These are phyloP conservation scores for Dicyrtomina minuta DNA, from an alignment of 2,888 invertebrate genomes.

Conservation along the genomic window DNA sequence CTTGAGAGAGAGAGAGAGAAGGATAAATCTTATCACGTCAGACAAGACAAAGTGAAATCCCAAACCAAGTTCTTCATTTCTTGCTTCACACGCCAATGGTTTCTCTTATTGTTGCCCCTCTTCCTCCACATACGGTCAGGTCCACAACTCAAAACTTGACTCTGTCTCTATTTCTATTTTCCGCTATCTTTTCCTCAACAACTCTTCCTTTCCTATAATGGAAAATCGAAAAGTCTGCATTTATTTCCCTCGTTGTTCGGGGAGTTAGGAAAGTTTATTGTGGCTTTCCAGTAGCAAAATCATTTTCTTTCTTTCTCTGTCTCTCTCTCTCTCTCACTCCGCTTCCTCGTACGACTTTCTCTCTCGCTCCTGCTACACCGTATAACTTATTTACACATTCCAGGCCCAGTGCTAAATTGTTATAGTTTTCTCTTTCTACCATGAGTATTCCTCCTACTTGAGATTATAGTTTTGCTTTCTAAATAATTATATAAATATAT, in stretches of 20 bases:
- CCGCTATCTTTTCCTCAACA: not conserved
- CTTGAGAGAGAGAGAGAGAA: not conserved
- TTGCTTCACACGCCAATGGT: constrained; percentile 14
- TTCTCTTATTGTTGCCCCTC: not conserved
- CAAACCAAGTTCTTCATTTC: constrained; percentile 15
- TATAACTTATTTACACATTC: not conserved
- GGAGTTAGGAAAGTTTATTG: too few species aligned
- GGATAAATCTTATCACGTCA: constrained; percentile 13
- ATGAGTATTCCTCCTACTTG: too few species aligned
- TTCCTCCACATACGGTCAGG: constrained; percentile 1
- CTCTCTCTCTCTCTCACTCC: too few species aligned
- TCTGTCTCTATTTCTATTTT: not conserved
- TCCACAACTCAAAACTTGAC: not conserved
- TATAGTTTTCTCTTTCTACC: too few species aligned
- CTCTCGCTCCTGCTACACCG: too few species aligned
- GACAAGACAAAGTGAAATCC: constrained; percentile 12
- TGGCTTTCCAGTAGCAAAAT: too few species aligned
- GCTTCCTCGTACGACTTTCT: too few species aligned
- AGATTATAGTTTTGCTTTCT: too few species aligned
- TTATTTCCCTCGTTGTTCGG: not conserved
- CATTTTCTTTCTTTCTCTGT: too few species aligned
- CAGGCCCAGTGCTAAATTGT: not conserved
- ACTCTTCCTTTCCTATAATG: not conserved
- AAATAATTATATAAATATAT: too few species aligned
- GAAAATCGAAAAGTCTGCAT: not conserved